These are phyloP conservation scores for Hyperopisus bebe DNA, from an alignment of 2,113 vertebrate genomes.

Conservation along the genomic window DNA sequence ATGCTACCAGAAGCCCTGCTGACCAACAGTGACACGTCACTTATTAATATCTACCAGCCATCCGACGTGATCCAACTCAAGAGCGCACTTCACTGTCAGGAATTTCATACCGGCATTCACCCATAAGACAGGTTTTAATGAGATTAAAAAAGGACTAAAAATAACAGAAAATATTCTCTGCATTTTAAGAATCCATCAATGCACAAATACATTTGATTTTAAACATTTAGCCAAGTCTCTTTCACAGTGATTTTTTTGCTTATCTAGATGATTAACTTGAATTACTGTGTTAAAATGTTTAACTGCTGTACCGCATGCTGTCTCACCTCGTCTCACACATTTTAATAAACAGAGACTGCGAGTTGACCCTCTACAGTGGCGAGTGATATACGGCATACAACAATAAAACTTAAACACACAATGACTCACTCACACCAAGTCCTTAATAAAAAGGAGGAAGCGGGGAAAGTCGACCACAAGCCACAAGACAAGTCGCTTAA, in stretches of 20 bases:
- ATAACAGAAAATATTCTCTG: not conserved
- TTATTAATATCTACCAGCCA: not conserved
- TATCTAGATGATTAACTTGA: not conserved
- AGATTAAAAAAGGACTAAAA: not conserved
- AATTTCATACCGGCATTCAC: not conserved
- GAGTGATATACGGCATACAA: not conserved
- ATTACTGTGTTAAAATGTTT: not conserved
- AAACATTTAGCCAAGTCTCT: not conserved
- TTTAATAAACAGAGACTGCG: not conserved
- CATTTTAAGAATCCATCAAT: not conserved
- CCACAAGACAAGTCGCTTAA: not conserved
- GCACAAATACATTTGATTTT: not conserved
- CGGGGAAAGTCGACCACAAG: not conserved
- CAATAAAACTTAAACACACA: not conserved
- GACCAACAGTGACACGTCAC: not conserved
- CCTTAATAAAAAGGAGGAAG: not conserved
- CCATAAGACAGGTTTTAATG: not conserved
- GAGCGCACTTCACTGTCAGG: not conserved
- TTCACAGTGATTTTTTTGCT: not conserved
- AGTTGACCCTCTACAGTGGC: not conserved
- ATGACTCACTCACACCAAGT: not conserved
- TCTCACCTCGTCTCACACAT: not conserved
- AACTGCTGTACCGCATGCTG: not conserved
- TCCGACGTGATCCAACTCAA: not conserved
- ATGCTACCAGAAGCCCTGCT: not conserved